These are phyloP conservation scores for Pyrocephalus nanus DNA, from an alignment of 2,797 vertebrate genomes.

Conservation along the genomic window DNA sequence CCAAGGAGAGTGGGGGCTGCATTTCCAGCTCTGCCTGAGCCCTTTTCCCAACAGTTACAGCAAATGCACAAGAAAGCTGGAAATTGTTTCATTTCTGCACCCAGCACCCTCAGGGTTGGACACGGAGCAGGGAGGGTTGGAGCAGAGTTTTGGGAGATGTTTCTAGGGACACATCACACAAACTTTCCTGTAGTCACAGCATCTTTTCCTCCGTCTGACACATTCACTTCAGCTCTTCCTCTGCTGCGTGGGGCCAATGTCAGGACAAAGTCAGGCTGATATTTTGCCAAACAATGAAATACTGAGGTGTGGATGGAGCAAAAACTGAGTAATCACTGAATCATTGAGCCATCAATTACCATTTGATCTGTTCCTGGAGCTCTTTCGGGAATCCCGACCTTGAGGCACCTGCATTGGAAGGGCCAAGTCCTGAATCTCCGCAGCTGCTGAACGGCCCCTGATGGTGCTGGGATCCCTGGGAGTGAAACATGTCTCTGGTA, in stretches of 20 bases:
- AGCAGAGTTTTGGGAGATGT: background rate
- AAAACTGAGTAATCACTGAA: slow-evolving; percentile 59
- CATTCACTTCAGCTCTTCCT: background rate
- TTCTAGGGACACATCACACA: background rate
- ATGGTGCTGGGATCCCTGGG: background rate
- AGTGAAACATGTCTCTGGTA: background rate
- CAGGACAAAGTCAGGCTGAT: slow-evolving; percentile 51
- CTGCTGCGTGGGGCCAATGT: background rate
- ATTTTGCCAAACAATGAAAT: slow-evolving; percentile 50
- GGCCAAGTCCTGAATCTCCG: background rate
- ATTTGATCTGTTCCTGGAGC: background rate
- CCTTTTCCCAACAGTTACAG: background rate
- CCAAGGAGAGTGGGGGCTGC: background rate
- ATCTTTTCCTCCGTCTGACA: background rate
- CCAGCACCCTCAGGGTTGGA: background rate
- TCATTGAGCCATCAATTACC: slow-evolving; percentile 33
- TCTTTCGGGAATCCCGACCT: background rate
- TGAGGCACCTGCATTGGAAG: background rate
- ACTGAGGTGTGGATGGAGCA: slow-evolving; percentile 15
- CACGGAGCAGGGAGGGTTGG: background rate
- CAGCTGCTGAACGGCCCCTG: background rate
- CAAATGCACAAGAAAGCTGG: background rate
- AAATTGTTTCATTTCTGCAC: background rate
- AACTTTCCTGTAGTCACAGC: background rate
- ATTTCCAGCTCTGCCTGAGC: background rate